Percentiles rank a stretch among this genome's conserved stretches.
Evolutionary conservation across 2,797 vertebrate species (phyloP).

Genomic region (Leucoraja ocellata): DNA sequence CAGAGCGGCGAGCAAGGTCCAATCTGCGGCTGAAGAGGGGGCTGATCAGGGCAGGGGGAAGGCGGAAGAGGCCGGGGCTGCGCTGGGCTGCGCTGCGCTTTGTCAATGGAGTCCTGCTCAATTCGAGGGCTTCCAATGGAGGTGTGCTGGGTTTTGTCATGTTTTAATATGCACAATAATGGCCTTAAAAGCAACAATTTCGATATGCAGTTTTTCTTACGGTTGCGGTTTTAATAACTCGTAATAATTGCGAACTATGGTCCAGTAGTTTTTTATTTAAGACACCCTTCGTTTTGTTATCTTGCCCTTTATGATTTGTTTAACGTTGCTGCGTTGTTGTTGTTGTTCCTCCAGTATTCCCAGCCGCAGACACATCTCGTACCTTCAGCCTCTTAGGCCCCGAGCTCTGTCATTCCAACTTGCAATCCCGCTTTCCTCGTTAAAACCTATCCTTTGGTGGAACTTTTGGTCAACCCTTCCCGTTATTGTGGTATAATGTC

Average conservation of each 20-base stretch:
- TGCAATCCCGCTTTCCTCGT: too few species aligned
- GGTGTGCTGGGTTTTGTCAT: background rate
- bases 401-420: too few species aligned
- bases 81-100: too few species aligned
- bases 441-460: too few species aligned
- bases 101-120: too few species aligned
- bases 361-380: background rate
- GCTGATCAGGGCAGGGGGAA: background rate
- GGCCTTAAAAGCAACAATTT: background rate
- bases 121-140: background rate
- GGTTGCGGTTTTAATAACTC: background rate
- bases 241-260: background rate
- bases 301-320: too few species aligned
- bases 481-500: too few species aligned
- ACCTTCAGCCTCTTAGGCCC: too few species aligned
- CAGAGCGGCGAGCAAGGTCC: background rate
- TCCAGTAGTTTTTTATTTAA: background rate
- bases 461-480: too few species aligned
- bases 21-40: background rate
- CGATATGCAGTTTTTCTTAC: background rate
- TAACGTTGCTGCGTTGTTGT: background rate
- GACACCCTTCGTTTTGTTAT: background rate
- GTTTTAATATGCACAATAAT: background rate
- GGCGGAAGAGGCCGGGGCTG: background rate
- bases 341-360: background rate